Evolutionary conservation across 2,113 vertebrate species (phyloP).

Genomic region (Anoura caudifer): DNA sequence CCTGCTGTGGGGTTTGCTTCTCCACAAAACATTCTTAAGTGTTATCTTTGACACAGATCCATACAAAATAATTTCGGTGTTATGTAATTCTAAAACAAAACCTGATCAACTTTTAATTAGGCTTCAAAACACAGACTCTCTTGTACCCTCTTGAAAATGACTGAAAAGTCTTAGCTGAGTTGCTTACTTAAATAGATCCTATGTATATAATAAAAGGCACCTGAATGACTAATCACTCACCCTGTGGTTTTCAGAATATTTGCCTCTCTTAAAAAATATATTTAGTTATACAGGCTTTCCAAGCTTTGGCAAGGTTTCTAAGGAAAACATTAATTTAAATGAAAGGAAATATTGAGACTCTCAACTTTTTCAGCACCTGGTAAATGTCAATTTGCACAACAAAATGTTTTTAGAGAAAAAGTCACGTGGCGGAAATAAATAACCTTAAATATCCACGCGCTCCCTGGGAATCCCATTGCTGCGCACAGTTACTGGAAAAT

Average conservation of each 20-base stretch:
- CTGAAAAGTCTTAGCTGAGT: slow-evolving; percentile 1
- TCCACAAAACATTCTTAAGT: slow-evolving; percentile 2
- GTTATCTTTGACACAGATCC: slow-evolving; percentile 26
- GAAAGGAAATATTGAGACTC: slow-evolving; percentile 31
- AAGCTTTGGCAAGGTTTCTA: slow-evolving; percentile 5
- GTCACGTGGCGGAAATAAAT: neutral
- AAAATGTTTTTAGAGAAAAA: slow-evolving; percentile 13
- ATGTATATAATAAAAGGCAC: neutral
- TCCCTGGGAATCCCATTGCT: neutral
- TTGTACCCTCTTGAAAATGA: neutral
- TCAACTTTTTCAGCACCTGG: slow-evolving; percentile 1
- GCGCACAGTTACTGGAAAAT: slow-evolving; percentile 44
- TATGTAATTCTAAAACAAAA: neutral
- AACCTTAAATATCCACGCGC: neutral
- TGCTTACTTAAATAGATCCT: neutral
- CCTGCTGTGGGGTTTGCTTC: neutral
- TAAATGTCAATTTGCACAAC: slow-evolving; percentile 49
- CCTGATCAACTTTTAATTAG: neutral
- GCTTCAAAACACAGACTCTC: neutral
- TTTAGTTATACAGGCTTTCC: slow-evolving; percentile 7
- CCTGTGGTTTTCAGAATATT: neutral
- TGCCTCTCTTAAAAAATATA: neutral
- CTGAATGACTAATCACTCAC: slow-evolving; percentile 4
- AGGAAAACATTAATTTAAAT: slow-evolving; percentile 33
- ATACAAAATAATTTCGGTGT: slow-evolving; percentile 16